Conservation (phyloP, 2,888 invertebrate genomes). For the Pedicia rivosa region DNA sequence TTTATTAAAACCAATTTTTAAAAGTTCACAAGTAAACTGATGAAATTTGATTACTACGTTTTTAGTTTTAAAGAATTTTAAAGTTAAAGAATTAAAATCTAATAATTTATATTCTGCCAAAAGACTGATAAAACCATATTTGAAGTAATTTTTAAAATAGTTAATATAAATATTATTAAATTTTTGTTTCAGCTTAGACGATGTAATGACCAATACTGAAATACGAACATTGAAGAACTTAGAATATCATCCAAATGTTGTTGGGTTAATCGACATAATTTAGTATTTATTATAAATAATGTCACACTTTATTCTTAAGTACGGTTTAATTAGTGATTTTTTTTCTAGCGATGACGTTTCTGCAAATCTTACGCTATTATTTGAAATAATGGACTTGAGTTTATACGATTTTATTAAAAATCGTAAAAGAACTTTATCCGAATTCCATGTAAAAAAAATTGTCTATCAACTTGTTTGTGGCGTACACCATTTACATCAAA, state of each 20-base stretch:
- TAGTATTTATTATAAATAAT: no score
- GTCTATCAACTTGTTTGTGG: constrained; percentile 44
- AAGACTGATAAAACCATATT: constrained; percentile 41
- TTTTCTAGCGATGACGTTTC: no score
- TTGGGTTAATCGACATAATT: constrained; percentile 43
- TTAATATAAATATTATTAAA: neutral
- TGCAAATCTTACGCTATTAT: constrained; percentile 42
- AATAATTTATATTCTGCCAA: constrained; percentile 43
- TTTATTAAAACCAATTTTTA: no score
- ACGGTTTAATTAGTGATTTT: no score
- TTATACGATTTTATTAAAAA: constrained; percentile 44
- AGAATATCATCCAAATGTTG: constrained; percentile 41
- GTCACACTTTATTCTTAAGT: no score
- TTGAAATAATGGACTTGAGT: constrained; percentile 55
- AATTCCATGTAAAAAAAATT: constrained; percentile 37
- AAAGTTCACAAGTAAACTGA: no score
- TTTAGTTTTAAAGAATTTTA: no score
- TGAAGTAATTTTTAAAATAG: constrained; percentile 29
- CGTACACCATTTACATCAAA: constrained; percentile 42
- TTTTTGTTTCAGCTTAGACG: constrained; percentile 28
- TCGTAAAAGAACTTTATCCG: constrained; percentile 34
- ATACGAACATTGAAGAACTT: constrained; percentile 42
- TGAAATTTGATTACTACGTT: no score
- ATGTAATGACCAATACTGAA: constrained; percentile 38
- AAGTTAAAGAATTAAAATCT: constrained; percentile 40